These are phyloP conservation scores for Eumaeus atala DNA, from an alignment of 1,140 invertebrate species.

Conservation along the genomic window DNA sequence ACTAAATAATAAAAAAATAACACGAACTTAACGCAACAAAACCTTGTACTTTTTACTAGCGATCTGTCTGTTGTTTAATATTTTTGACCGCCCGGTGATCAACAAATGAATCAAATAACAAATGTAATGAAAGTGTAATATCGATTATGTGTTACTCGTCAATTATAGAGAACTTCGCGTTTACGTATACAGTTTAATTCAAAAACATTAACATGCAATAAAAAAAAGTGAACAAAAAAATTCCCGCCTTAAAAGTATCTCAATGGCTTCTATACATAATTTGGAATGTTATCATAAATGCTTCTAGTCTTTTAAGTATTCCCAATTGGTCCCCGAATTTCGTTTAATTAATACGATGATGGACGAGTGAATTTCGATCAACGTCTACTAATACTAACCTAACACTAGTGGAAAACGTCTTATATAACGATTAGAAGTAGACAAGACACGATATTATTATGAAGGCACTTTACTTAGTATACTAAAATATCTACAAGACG, in stretches of 20 bases:
- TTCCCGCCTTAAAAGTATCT: not conserved
- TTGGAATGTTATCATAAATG: not conserved
- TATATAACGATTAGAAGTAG: not conserved
- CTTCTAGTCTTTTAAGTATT: not conserved
- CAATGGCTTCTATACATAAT: not conserved
- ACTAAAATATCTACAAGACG: too few relatives aligned
- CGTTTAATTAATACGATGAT: not conserved
- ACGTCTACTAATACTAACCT: conserved; percentile 8
- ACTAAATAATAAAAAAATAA: not conserved
- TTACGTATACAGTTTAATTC: not conserved
- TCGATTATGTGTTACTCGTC: not conserved
- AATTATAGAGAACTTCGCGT: not conserved
- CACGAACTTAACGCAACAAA: too few relatives aligned
- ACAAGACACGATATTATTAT: not conserved
- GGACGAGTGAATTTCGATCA: not conserved
- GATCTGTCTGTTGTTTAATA: too few relatives aligned
- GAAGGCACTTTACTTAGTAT: conserved; percentile 22
- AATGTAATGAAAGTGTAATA: not conserved
- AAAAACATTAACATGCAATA: not conserved
- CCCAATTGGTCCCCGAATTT: not conserved
- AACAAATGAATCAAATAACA: not conserved
- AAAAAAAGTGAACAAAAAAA: not conserved
- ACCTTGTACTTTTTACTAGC: too few relatives aligned
- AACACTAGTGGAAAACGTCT: conserved; percentile 2
- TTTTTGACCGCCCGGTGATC: too few relatives aligned